Evolutionary conservation across 2,797 vertebrate genomes (phyloP).

Genomic region (Psittacula derbiana): DNA sequence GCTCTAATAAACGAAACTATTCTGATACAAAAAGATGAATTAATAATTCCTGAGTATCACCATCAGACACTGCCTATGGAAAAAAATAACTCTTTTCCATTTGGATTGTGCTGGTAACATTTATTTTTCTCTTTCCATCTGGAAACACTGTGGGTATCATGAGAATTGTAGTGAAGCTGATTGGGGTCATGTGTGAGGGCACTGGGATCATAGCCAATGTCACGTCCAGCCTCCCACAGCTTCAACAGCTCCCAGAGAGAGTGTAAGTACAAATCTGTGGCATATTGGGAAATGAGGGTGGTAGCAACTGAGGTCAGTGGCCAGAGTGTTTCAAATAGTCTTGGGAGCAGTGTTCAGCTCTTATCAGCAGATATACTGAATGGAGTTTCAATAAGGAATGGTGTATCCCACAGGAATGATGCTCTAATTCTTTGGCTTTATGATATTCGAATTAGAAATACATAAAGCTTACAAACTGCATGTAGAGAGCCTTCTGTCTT

Average conservation of each 20-base stretch:
- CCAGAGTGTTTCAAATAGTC: constrained; percentile 53
- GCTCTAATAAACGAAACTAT: background rate
- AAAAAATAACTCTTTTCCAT: background rate
- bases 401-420: background rate
- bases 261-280: constrained; percentile 66
- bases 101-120: constrained; percentile 43
- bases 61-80: background rate
- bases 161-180: constrained; percentile 67
- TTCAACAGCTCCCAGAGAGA: constrained; percentile 61
- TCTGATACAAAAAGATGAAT: background rate
- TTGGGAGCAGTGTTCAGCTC: constrained; percentile 22
- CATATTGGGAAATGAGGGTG: constrained; percentile 39
- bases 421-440: background rate
- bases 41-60: background rate
- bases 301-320: constrained; percentile 57
- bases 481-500: background rate
- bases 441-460: background rate
- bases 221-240: constrained; percentile 54
- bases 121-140: constrained; percentile 55
- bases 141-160: constrained; percentile 64
- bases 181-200: constrained; percentile 72
- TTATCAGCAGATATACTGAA: constrained; percentile 3
- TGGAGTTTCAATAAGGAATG: background rate
- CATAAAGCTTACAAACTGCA: background rate
- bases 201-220: constrained; percentile 72